Conservation (phyloP, 2,797 vertebrate species). For the Salmo trutta region DNA sequence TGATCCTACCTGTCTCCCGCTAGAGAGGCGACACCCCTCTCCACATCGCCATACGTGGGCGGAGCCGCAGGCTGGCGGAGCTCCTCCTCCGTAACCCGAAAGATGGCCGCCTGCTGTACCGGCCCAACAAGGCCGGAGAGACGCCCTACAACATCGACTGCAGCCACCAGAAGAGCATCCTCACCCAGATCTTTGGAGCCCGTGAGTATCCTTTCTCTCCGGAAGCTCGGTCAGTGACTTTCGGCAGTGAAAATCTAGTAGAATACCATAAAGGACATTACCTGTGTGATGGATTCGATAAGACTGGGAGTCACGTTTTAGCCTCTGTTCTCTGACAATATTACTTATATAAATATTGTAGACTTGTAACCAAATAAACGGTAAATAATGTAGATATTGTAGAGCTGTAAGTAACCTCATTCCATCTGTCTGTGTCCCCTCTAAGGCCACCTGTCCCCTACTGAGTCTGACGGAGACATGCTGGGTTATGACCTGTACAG, state of each 20-base stretch:
- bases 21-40: slow-evolving; percentile 89
- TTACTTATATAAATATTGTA: too few species aligned
- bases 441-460: slow-evolving; percentile 86
- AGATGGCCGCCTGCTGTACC: slow-evolving; percentile 85
- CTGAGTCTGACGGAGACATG: slow-evolving; percentile 87
- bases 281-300: too few species aligned
- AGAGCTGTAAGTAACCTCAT: too few species aligned
- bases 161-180: slow-evolving; percentile 89
- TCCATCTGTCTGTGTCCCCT: too few species aligned
- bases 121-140: slow-evolving; percentile 87
- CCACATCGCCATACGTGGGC: slow-evolving; percentile 87
- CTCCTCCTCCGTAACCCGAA: slow-evolving; percentile 87
- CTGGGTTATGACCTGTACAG: slow-evolving; percentile 89
- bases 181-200: slow-evolving; percentile 90
- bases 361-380: too few species aligned
- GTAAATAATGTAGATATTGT: too few species aligned
- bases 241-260: too few species aligned
- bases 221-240: too few species aligned
- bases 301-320: too few species aligned
- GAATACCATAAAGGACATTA: too few species aligned
- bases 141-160: slow-evolving; percentile 91
- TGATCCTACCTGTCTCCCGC: too few species aligned
- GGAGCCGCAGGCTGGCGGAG: slow-evolving; percentile 86
- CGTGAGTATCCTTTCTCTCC: slow-evolving; percentile 68
- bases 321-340: not conserved